phyloP scores from a whole-genome alignment of 2,888 invertebrate genomes.

The Dorcus parallelipipedus region DNA sequence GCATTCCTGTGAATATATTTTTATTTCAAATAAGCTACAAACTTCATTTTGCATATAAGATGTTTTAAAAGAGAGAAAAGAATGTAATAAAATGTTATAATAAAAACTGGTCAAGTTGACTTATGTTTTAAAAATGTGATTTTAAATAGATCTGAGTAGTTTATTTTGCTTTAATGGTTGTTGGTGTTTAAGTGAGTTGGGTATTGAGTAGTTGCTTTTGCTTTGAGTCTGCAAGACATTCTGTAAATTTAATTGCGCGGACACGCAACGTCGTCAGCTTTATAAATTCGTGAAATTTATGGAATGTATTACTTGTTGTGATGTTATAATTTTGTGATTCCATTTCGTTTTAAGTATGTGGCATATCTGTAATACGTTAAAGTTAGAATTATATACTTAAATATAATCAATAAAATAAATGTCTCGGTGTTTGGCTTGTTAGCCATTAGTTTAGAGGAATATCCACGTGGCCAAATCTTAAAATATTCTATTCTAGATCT shows the following conservation, averaged over 20 bases:
- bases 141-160: conserved; percentile 11
- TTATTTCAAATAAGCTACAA: too few relatives aligned
- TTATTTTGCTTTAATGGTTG: conserved; percentile 7
- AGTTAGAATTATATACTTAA: conserved; percentile 10
- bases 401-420: conserved; percentile 39
- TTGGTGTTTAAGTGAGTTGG: background rate
- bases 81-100: too few relatives aligned
- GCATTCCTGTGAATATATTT: too few relatives aligned
- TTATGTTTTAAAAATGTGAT: conserved; percentile 12
- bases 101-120: background rate
- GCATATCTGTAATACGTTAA: conserved; percentile 31
- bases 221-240: background rate
- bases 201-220: background rate
- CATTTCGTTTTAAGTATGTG: conserved; percentile 23
- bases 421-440: conserved; percentile 49
- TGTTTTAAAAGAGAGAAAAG: too few relatives aligned
- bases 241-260: background rate
- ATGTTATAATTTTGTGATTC: background rate
- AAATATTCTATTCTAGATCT: conserved; percentile 14
- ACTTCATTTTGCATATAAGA: too few relatives aligned
- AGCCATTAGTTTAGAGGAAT: conserved; percentile 42
- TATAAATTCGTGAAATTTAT: background rate
- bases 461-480: conserved; percentile 48
- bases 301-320: background rate
- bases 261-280: background rate